Conservation (phyloP, 2,797 vertebrate species). For the Lindbergichthys nudifrons region DNA sequence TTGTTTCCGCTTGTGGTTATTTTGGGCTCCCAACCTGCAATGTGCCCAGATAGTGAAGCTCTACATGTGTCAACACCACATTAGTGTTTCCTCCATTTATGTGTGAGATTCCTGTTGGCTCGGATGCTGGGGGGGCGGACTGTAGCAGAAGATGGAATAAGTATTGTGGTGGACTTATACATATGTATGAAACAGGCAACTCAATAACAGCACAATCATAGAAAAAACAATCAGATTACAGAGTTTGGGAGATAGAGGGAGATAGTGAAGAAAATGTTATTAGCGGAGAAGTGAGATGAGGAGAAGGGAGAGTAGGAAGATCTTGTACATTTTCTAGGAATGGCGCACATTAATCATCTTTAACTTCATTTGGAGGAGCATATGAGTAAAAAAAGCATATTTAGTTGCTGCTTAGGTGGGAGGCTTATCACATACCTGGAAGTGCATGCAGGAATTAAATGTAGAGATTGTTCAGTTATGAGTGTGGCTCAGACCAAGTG, state of each 20-base stretch:
- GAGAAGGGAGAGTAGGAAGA: slow-evolving; percentile 69
- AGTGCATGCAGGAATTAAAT: slow-evolving; percentile 67
- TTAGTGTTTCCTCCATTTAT: slow-evolving; percentile 55
- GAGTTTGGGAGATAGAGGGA: slow-evolving; percentile 71
- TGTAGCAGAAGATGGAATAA: slow-evolving; percentile 69
- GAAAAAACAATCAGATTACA: slow-evolving; percentile 83
- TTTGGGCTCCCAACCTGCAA: background rate
- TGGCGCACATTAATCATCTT: slow-evolving; percentile 82
- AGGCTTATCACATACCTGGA: slow-evolving; percentile 51
- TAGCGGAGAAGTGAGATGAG: slow-evolving; percentile 79
- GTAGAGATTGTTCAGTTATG: slow-evolving; percentile 58
- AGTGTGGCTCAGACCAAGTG: slow-evolving; percentile 33
- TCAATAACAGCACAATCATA: slow-evolving; percentile 83
- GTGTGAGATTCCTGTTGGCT: slow-evolving; percentile 46
- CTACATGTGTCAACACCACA: slow-evolving; percentile 41
- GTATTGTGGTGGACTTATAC: slow-evolving; percentile 77
- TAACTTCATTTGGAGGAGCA: slow-evolving; percentile 82
- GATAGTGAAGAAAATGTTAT: slow-evolving; percentile 83
- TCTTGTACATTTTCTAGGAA: slow-evolving; percentile 77
- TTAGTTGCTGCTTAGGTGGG: slow-evolving; percentile 53
- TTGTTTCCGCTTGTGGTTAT: slow-evolving; percentile 9
- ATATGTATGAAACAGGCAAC: slow-evolving; percentile 85
- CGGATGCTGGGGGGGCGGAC: slow-evolving; percentile 41
- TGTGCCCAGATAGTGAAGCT: slow-evolving; percentile 14
- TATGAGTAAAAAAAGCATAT: slow-evolving; percentile 73